Evolutionary conservation across 2,113 vertebrate genomes (phyloP).

Genomic region (Spheniscus mendiculus): DNA sequence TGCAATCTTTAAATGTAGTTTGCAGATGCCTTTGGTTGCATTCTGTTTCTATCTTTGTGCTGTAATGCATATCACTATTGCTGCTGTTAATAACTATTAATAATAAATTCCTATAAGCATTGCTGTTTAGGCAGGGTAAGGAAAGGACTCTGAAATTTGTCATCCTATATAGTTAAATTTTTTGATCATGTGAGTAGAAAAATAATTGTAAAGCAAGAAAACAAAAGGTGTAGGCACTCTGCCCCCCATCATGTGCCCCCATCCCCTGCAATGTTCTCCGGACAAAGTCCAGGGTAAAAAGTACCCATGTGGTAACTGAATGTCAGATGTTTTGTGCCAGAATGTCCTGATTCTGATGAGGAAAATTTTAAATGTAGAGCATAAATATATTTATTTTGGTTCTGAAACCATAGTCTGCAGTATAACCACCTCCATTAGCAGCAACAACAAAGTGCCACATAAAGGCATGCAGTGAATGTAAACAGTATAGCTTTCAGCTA

Average conservation of each 20-base stretch:
- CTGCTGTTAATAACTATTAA: not conserved
- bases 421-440: not conserved
- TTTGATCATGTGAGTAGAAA: not conserved
- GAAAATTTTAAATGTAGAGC: not conserved
- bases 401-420: not conserved
- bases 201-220: not conserved
- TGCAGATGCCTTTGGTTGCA: not conserved
- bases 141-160: not conserved
- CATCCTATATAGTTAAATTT: not conserved
- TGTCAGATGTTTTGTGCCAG: not conserved
- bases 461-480: not conserved
- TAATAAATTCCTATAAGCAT: not conserved
- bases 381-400: not conserved
- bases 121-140: not conserved
- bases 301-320: not conserved
- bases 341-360: not conserved
- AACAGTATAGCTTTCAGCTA: not conserved
- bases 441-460: not conserved
- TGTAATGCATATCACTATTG: not conserved
- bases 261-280: not conserved
- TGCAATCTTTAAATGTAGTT: not conserved
- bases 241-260: rapidly evolving
- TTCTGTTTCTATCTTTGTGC: not conserved
- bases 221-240: not conserved
- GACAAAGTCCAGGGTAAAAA: not conserved